Percentiles rank a stretch among this genome's conserved stretches.
Evolutionary conservation across 2,888 invertebrate species (phyloP).

Genomic region (Molorchus minor): DNA sequence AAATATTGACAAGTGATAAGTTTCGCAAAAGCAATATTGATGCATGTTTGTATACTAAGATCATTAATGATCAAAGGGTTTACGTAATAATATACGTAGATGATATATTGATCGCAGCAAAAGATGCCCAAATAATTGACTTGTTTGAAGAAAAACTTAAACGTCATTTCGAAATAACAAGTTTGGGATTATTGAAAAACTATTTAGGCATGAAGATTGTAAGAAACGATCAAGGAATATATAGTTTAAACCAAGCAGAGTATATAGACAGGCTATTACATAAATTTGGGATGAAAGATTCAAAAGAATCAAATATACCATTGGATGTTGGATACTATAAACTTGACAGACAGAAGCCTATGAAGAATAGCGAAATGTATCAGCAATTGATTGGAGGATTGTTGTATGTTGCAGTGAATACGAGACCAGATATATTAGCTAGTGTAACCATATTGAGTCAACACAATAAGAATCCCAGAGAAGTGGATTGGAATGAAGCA

Average conservation of each 20-base stretch:
- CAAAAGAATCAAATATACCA: no score
- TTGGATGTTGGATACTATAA: no score
- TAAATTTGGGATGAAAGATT: no score
- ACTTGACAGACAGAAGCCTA: no score
- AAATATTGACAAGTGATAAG: slow-evolving; percentile 2
- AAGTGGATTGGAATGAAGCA: slow-evolving; percentile 2
- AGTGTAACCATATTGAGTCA: slow-evolving; percentile 17
- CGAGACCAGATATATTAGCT: slow-evolving; percentile 7
- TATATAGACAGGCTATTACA: slow-evolving; percentile 8
- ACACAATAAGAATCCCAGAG: background rate
- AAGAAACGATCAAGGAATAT: background rate
- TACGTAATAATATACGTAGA: slow-evolving; percentile 24
- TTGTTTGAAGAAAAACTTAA: slow-evolving; percentile 5
- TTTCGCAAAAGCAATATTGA: slow-evolving; percentile 18
- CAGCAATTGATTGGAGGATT: slow-evolving; percentile 1
- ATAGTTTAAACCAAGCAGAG: background rate
- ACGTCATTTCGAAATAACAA: slow-evolving; percentile 17
- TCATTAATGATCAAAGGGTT: background rate
- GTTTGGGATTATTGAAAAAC: slow-evolving; percentile 8
- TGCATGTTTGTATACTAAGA: slow-evolving; percentile 19
- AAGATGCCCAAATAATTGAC: slow-evolving; percentile 11
- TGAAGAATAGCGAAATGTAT: no score
- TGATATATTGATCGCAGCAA: slow-evolving; percentile 24
- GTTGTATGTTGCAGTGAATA: background rate
- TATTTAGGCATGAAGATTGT: background rate